These are phyloP conservation scores for Pocillopora meandrina DNA, from an alignment of 92 coral and sea anemone species.

Conservation along the genomic window DNA sequence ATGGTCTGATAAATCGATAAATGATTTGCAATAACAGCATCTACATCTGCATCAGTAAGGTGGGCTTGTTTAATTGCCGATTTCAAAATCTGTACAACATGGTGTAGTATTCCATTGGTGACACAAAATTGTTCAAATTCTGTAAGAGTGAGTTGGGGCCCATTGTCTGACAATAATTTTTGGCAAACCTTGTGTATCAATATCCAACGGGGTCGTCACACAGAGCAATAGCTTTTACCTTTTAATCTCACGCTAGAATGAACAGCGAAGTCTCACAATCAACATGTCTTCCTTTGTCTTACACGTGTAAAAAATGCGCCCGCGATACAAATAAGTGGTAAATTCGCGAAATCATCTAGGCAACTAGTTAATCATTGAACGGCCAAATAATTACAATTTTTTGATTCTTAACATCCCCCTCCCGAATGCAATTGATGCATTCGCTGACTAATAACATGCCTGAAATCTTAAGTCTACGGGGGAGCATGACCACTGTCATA, in stretches of 20 bases:
- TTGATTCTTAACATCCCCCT: background rate
- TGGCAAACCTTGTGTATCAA: no score
- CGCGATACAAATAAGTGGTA: no score
- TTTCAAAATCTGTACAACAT: slow-evolving; percentile 49
- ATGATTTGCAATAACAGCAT: background rate
- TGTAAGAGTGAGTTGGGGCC: slow-evolving; percentile 49
- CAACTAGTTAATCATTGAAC: no score
- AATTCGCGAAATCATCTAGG: no score
- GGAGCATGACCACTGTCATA: background rate
- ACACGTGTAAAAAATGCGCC: no score
- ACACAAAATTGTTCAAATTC: slow-evolving; percentile 61
- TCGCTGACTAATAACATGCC: background rate
- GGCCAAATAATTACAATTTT: no score
- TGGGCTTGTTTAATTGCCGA: slow-evolving; percentile 17
- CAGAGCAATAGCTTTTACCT: no score
- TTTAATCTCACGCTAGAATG: no score
- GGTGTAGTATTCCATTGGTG: slow-evolving; percentile 48
- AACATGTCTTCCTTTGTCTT: no score
- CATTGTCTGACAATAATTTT: background rate
- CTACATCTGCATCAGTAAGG: background rate
- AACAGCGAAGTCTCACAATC: no score
- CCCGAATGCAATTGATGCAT: background rate
- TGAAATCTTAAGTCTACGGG: background rate
- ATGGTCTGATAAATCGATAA: background rate
- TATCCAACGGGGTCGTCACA: no score